Percentiles rank a stretch among this genome's conserved stretches.
These are phyloP conservation scores for Trachelus tabidus DNA, from an alignment of 2,888 invertebrate species.

Conservation along the genomic window DNA sequence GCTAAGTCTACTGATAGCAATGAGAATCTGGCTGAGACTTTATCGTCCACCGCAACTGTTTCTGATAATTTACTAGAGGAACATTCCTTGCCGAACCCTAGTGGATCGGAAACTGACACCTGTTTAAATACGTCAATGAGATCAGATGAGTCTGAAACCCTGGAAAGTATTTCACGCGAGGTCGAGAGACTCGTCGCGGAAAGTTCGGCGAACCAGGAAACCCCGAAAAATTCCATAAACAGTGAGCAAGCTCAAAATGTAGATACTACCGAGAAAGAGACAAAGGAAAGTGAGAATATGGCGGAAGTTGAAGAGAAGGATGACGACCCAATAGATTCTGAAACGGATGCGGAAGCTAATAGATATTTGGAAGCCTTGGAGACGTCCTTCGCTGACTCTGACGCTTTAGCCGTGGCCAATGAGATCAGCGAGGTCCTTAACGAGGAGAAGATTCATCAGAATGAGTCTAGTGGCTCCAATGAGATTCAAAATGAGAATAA, in stretches of 20 bases:
- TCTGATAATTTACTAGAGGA: not conserved
- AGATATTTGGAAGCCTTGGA: conserved; percentile 16
- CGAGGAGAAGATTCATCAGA: conserved; percentile 1
- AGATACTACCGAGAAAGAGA: not conserved
- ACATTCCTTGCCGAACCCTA: not conserved
- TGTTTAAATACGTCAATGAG: conserved; percentile 7
- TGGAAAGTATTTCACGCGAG: conserved; percentile 58
- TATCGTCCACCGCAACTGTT: not conserved
- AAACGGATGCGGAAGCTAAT: conserved; percentile 13
- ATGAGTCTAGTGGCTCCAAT: conserved; percentile 5
- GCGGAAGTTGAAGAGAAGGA: not conserved
- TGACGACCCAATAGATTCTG: not conserved
- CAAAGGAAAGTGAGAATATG: conserved; percentile 9
- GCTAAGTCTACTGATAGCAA: not conserved
- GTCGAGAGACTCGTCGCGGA: conserved; percentile 53
- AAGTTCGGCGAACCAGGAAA: conserved; percentile 12
- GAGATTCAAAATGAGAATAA: conserved; percentile 15
- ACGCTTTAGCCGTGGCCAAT: conserved; percentile 8
- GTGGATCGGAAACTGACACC: not conserved
- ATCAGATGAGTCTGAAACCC: conserved; percentile 51
- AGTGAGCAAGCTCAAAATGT: not conserved
- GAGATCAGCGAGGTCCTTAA: conserved; percentile 14
- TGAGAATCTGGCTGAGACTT: not conserved
- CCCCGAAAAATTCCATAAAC: not conserved
- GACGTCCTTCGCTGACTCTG: conserved; percentile 17